phyloP scores from a whole-genome alignment of 2,888 invertebrate genomes.

The Cephus spinipes region DNA sequence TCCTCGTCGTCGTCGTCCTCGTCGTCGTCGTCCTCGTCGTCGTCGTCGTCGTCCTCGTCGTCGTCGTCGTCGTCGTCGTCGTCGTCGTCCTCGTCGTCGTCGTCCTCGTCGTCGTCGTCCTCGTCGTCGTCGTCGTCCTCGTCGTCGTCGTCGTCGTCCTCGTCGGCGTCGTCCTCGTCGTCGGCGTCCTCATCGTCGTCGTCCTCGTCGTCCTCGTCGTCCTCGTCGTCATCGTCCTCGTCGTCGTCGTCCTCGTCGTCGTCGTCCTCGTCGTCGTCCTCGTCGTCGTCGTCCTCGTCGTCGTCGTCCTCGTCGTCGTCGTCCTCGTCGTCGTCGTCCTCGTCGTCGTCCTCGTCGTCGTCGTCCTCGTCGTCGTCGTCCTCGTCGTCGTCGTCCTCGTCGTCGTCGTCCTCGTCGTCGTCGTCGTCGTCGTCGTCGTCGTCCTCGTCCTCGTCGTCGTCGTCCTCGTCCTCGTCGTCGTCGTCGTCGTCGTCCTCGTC shows the following conservation, averaged over 20 bases:
- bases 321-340: not conserved
- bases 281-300: not conserved
- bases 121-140: not conserved
- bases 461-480: not conserved
- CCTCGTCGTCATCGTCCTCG: not conserved
- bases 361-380: not conserved
- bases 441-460: not conserved
- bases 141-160: too few species aligned
- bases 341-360: not conserved
- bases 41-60: not conserved
- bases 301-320: conserved; percentile 1
- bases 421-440: not conserved
- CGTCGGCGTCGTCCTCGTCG: too few species aligned
- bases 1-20: conserved; percentile 8
- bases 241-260: not conserved
- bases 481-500: not conserved
- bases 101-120: not conserved
- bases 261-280: not conserved
- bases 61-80: not conserved
- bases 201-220: not conserved
- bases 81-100: not conserved
- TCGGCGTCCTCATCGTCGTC: too few species aligned
- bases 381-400: not conserved
- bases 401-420: conserved; percentile 1
- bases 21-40: not conserved